A percentile compares a stretch with the other conserved stretches of the same genome.
Conservation (phyloP, 2,888 invertebrate genomes). For the Elysia crispata region DNA sequence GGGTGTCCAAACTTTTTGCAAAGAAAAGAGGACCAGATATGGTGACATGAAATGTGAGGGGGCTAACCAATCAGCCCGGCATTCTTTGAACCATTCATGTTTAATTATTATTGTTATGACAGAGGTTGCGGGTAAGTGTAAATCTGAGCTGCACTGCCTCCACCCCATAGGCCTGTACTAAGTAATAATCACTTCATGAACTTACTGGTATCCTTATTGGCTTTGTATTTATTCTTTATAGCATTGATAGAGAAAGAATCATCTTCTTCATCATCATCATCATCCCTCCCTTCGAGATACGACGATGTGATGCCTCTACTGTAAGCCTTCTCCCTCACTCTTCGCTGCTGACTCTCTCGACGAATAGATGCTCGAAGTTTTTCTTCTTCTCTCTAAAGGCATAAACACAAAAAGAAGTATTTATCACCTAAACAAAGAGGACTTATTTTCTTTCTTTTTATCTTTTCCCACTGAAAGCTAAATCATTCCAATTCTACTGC, state of each 20-base stretch:
- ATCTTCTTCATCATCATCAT: conserved; percentile 95
- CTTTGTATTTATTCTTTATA: conserved; percentile 95
- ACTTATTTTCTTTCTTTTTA: no score
- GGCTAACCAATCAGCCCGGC: no score
- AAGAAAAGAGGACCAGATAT: no score
- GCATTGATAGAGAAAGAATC: conserved; percentile 94
- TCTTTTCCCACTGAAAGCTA: no score
- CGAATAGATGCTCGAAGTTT: conserved; percentile 92
- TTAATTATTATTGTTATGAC: no score
- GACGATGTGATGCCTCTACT: conserved; percentile 79
- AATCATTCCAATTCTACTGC: not conserved
- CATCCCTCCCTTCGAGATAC: conserved; percentile 82
- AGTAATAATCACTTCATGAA: no score
- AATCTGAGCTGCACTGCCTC: not conserved
- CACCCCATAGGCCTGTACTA: not conserved
- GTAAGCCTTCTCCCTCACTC: conserved; percentile 79
- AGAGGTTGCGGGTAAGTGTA: not conserved
- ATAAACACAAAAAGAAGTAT: not conserved
- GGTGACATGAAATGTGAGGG: no score
- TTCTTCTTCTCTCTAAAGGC: conserved; percentile 93
- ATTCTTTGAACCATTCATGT: no score
- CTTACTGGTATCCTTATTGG: conserved; percentile 77
- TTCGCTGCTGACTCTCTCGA: conserved; percentile 82
- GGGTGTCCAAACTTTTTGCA: not conserved
- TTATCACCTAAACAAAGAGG: no score